Base-by-base conservation (phyloP, 2,113 vertebrate genomes). In the Uropsilus gracilis region DNA sequence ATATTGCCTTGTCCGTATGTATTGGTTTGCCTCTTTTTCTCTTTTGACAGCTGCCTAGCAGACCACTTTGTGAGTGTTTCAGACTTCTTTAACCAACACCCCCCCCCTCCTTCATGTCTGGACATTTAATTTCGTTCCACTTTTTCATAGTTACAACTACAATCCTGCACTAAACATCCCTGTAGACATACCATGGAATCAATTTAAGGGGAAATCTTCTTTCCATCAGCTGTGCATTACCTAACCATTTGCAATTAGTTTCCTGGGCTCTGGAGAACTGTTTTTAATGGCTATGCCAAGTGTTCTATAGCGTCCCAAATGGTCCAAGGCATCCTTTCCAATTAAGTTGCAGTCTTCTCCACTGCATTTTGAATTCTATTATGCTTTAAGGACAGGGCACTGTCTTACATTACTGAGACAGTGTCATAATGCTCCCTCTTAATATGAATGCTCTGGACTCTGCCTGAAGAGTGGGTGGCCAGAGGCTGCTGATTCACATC, bases 181-280 rank as follows among this genome's bases (percentile, higher is more conserved):
- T 95, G 44, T 91, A 94, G 48, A 64, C 78, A 89, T 86, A 84
- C 78, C 71, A 86, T 88, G 91, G 64, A 94, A 94, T 94, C 83
- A 91, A 28, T 95, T 97, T 97, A 94, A 96, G 59, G 75, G 66
- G 87, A 89, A 95, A 76, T 94, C 64, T 88, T 88, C 83, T 92
- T 97, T 97, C 83, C 91, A 95, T 96, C 93, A 86, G 80, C 71
- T 94, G 76, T 95, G 94, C 64, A 94, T 95, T 96, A 97, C 89
- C 93, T 97, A 97, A 97, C 89, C 94, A 89, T 95, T 97, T 96
- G 93, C 89, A 97, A 93, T 96, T 97, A 96, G 93, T 95, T 97
- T 96, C 94, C 73, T 83, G 86, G 89, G 42, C 95, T 95, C 94
- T 76, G n/a, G 83, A 97, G 80, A 96, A 94, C 83, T 94, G 83